Evolutionary conservation across 2,888 invertebrate species (phyloP).

Genomic region (Heliothis peltigera): DNA sequence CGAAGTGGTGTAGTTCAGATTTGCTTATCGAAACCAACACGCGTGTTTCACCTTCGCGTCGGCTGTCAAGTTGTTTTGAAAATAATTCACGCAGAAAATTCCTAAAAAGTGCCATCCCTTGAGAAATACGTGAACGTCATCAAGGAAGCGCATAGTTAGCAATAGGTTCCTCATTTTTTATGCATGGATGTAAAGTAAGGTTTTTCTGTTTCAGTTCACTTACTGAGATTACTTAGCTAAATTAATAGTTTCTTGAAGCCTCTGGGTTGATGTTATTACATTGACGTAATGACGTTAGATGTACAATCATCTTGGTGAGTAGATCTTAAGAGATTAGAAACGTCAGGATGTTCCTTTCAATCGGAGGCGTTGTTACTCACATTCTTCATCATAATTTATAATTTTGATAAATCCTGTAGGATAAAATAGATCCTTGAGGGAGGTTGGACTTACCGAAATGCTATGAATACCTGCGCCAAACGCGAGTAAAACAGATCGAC

Average conservation of each 20-base stretch:
- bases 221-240: constrained; percentile 50
- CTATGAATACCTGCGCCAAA: no score
- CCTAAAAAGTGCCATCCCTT: constrained; percentile 47
- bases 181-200: constrained; percentile 7
- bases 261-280: constrained; percentile 4
- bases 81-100: constrained; percentile 60
- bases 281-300: neutral
- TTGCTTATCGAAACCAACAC: constrained; percentile 3
- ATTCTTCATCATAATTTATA: no score
- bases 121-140: constrained; percentile 43
- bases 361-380: neutral
- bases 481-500: no score
- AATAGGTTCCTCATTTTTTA: constrained; percentile 20
- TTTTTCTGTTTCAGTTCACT: constrained; percentile 47
- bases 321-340: neutral
- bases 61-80: constrained; percentile 39
- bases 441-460: no score
- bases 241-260: constrained; percentile 36
- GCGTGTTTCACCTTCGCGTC: constrained; percentile 2
- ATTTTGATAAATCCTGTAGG: no score
- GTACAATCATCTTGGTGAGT: neutral
- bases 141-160: constrained; percentile 17
- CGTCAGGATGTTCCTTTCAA: neutral
- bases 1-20: constrained; percentile 14
- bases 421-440: no score